A percentile compares a stretch with the other conserved stretches of the same genome.
phyloP scores from a whole-genome alignment of 1,140 invertebrate species.

The Drosophila kanapiae region DNA sequence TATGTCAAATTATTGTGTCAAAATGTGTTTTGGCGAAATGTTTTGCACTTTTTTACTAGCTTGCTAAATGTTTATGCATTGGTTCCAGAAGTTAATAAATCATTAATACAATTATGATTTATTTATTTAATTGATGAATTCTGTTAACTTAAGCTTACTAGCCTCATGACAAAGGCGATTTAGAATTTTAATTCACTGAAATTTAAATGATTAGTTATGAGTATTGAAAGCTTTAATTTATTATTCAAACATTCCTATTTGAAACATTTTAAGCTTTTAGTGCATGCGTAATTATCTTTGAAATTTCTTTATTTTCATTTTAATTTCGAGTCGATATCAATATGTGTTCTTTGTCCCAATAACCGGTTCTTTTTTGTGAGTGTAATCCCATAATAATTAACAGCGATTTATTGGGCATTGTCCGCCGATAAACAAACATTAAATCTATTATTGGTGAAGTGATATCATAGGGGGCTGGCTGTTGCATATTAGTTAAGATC shows the following conservation, averaged over 20 bases:
- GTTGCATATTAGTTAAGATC: constrained; percentile 65
- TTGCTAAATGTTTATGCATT: not conserved
- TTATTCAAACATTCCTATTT: not conserved
- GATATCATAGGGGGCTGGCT: constrained; percentile 33
- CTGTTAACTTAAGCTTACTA: too few species aligned
- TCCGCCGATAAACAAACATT: constrained; percentile 28
- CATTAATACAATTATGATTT: not conserved
- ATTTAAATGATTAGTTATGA: not conserved
- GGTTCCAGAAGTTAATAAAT: too few species aligned
- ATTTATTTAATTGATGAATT: too few species aligned
- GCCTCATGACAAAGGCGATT: too few species aligned
- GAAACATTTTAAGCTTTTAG: not conserved
- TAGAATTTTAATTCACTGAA: not conserved
- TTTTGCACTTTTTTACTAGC: not conserved
- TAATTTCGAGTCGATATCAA: constrained; percentile 1
- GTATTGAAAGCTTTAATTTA: not conserved
- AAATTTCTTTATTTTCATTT: constrained; percentile 19
- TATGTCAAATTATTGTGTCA: constrained; percentile 26
- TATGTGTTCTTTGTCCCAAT: constrained; percentile 21
- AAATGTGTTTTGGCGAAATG: not conserved
- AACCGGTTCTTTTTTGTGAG: constrained; percentile 52
- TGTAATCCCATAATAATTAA: constrained; percentile 41
- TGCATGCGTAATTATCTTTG: constrained; percentile 4
- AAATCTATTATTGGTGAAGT: constrained; percentile 35
- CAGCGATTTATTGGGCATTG: constrained; percentile 48